Evolutionary conservation across 2,888 invertebrate species (phyloP), one percentile per base, ranked within the genome.

Genomic region (Drosophila anomalata): DNA sequence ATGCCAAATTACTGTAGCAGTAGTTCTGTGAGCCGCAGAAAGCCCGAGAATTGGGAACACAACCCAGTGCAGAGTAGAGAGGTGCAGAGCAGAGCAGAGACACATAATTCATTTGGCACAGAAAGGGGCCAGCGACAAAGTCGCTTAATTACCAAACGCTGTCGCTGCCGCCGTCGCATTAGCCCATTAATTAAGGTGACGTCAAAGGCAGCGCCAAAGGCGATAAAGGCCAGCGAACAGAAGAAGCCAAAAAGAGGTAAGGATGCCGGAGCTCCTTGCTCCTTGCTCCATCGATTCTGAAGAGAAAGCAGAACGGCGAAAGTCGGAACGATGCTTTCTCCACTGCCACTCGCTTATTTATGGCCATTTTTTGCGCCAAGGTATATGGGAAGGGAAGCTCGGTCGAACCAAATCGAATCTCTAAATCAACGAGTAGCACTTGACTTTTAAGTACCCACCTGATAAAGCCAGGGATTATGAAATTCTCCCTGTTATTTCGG

Each of bases 131-230:
- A 75, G 82, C 83, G 81, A 86, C 87, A 84, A 81, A 79, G 83
- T 83, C 79, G 79, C 88, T 87, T 87, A 85, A 85, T 85, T 85
- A 85, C 79, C 85, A 83, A 55, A 72, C 53, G 65, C 65, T 53
- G 65, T 52, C 66, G 65, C 75, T 69, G 82, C 75, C 65, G 48
- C 39, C 79, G 70, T 68, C 80, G 78, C 78, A 87, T 87, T 87
- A 85, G 87, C 83, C 86, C 84, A 85, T 87, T 85, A 87, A 87
- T 85, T 85, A 86, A 85, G 82, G 81, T 87, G 82, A 87, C 87
- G 82, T 83, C 82, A 83, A 83, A 87, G 85, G 75, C 82, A 83
- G 76, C 74, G 68, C 72, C 76, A 84, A 84, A 84, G 73, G 78
- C 81, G 87, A 81, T 81, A 81, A 81, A 81, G 79, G 83, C 47